These are phyloP conservation scores for Carduelis carduelis DNA, from an alignment of 2,797 vertebrate species.

Conservation along the genomic window DNA sequence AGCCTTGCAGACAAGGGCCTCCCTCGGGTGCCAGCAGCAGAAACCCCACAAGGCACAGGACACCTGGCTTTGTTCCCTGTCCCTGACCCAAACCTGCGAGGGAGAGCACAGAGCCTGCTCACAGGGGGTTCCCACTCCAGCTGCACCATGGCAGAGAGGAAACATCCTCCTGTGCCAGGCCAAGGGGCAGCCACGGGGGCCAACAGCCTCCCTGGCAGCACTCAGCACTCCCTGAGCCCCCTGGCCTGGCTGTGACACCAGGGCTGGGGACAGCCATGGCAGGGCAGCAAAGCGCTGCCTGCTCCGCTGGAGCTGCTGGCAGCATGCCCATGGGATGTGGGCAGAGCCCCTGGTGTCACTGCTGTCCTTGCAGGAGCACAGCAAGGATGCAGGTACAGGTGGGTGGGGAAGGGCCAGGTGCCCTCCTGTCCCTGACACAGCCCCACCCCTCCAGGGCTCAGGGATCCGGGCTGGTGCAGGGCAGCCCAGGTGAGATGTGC, in stretches of 20 bases:
- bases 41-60: background rate
- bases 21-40: background rate
- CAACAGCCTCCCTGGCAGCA: background rate
- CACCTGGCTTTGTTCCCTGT: background rate
- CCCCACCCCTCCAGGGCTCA: background rate
- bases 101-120: background rate
- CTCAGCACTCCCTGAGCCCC: too few relatives aligned
- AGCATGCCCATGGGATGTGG: background rate
- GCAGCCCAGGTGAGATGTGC: background rate
- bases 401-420: background rate
- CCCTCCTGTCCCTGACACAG: fast-evolving
- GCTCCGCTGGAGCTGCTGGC: background rate
- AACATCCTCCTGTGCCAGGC: background rate
- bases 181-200: background rate
- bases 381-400: background rate
- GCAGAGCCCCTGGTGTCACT: background rate
- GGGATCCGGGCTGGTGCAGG: background rate
- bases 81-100: background rate
- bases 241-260: fast-evolving
- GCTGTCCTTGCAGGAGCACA: background rate
- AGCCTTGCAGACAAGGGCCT: background rate
- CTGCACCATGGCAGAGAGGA: background rate
- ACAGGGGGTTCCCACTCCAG: background rate
- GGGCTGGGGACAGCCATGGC: background rate
- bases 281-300: background rate